These are phyloP conservation scores for Muscicapa striata DNA, from an alignment of 2,797 vertebrate genomes.

Conservation along the genomic window DNA sequence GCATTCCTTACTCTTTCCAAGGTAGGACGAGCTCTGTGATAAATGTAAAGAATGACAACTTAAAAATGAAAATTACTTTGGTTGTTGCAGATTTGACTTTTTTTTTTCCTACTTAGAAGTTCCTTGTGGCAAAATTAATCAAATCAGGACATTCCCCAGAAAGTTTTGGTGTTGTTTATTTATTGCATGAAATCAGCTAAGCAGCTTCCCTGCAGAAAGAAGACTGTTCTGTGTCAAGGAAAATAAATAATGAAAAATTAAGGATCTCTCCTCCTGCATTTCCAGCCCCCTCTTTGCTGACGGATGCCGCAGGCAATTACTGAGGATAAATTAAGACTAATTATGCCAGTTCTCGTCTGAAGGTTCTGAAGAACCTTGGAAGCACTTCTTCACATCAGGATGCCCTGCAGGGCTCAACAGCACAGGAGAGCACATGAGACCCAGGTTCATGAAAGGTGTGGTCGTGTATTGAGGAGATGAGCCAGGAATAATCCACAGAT, in stretches of 20 bases:
- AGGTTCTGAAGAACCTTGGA: conserved; percentile 42
- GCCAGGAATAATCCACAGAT: background rate
- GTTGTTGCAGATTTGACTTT: background rate
- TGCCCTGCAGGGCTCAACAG: background rate
- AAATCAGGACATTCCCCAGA: conserved; percentile 6
- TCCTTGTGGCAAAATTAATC: conserved; percentile 64
- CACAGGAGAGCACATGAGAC: background rate
- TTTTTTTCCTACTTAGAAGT: background rate
- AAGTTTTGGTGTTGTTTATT: conserved; percentile 41
- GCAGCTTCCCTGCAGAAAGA: conserved; percentile 20
- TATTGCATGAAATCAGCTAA: background rate
- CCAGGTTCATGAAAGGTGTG: background rate
- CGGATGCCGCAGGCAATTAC: conserved; percentile 38
- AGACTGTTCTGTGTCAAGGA: background rate
- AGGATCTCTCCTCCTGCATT: background rate
- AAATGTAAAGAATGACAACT: background rate
- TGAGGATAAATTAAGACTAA: conserved; percentile 53
- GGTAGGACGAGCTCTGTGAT: background rate
- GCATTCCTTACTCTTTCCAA: background rate
- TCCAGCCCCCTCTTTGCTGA: background rate
- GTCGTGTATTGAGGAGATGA: background rate
- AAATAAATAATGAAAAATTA: conserved; percentile 51
- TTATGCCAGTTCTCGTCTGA: conserved; percentile 37
- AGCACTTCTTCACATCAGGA: background rate
- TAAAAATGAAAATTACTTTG: background rate